Evolutionary conservation across 2,888 invertebrate species (phyloP), one percentile per base, ranked within the genome.

Genomic region (Limenitis camilla): DNA sequence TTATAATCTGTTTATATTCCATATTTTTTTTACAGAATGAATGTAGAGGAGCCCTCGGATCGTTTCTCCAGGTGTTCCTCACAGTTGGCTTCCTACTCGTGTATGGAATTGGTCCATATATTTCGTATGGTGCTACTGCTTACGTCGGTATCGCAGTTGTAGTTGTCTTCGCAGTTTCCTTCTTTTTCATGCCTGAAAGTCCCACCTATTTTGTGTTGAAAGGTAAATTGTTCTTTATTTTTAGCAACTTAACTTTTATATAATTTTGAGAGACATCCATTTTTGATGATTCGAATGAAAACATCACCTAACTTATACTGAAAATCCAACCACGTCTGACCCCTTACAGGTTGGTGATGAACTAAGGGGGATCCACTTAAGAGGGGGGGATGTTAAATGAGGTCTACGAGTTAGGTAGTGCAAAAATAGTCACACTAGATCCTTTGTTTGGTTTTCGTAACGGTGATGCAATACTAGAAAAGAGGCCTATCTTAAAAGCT

Each of bases 21-120:
- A 35, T n/a, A n/a, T 19, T 36, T 27, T 38, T 36, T 28, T 42
- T 2, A 3, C 81, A 94, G 84, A 92, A 93, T 54, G 91, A 92
- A 29, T 90, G 92, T n/a, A 88, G 97, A 59, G 96, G 96, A 0
- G 91, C 93, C 0, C 81, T 96, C 0, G 96, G 96, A 1, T 93
- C 96, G 0, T 91, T 94, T 54, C 91, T 96, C 65, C 94, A 94
- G 67, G 84, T 92, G 40, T 93, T 94, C 78, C 91, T 95, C 61
- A 89, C 90, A 0, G 44, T 90, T 4, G 96, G 95, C 4, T 90
- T 93, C 65, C 72, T 95, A 4, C 89, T 92, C 51, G 84, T 92
- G 0, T 95, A 94, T 74, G 74, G 76, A 1, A 88, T 92, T 62
- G 97, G 94, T 0, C 96, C 92, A 0, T 93, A 80, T 78, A 88